phyloP scores from a whole-genome alignment of 2,888 invertebrate genomes.

The Willowsia nigromaculata region DNA sequence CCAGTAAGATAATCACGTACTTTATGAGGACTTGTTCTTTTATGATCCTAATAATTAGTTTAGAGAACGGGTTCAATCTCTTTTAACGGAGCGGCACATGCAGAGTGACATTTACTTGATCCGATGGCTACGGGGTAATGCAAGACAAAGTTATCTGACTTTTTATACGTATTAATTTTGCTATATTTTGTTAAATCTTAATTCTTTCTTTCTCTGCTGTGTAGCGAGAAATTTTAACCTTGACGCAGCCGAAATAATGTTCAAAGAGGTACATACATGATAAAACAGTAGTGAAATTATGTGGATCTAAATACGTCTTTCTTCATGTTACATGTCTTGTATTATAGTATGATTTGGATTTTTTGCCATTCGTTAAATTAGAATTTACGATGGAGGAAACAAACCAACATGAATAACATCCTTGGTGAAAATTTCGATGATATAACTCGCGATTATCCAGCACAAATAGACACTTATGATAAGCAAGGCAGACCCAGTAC shows the following conservation, averaged over 20 bases:
- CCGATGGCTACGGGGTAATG: conserved; percentile 50
- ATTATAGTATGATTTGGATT: not conserved
- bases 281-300: not conserved
- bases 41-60: too few relatives aligned
- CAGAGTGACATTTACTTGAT: conserved; percentile 45
- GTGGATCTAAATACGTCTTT: too few relatives aligned
- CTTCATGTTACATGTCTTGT: not conserved
- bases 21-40: not conserved
- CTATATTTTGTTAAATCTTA: not conserved
- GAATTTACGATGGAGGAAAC: conserved; percentile 52
- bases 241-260: conserved; percentile 38
- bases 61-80: not conserved
- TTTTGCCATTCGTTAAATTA: not conserved
- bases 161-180: not conserved
- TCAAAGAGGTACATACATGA: conserved; percentile 55
- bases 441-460: not conserved
- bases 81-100: conserved; percentile 9
- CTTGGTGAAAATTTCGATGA: conserved; percentile 21
- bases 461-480: conserved; percentile 28
- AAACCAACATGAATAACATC: conserved; percentile 24
- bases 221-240: conserved; percentile 49
- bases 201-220: not conserved
- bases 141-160: not conserved
- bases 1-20: too few relatives aligned
- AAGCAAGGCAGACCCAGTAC: conserved; percentile 28